phyloP scores from a whole-genome alignment of 2,888 invertebrate genomes.

The Clitarchus hookeri region DNA sequence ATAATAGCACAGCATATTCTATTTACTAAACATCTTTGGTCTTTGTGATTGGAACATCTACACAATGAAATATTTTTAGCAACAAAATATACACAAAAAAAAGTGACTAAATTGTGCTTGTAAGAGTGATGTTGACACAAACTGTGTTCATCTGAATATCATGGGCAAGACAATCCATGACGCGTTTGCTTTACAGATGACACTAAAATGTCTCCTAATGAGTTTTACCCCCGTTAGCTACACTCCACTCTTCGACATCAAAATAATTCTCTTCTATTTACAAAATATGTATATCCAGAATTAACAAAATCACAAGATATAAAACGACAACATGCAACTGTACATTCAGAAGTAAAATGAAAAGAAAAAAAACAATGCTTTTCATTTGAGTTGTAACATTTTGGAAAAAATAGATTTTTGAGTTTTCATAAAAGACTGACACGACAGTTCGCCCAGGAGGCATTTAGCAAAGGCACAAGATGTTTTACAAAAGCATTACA shows the following conservation, averaged over 20 bases:
- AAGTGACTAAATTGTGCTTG: neutral
- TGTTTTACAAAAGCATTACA: too few relatives aligned
- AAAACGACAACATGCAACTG: neutral
- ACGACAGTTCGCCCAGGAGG: too few relatives aligned
- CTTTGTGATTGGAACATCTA: neutral
- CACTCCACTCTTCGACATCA: too few relatives aligned
- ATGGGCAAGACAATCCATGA: neutral
- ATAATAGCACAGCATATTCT: neutral
- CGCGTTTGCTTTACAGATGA: neutral
- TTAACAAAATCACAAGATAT: neutral
- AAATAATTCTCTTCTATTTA: too few relatives aligned
- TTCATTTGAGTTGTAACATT: too few relatives aligned
- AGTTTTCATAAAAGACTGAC: too few relatives aligned
- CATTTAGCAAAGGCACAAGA: too few relatives aligned
- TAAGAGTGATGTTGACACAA: neutral
- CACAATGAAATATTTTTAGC: neutral
- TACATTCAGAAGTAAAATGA: too few relatives aligned
- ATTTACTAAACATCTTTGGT: slow-evolving; percentile 6
- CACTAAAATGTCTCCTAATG: neutral
- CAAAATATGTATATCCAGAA: too few relatives aligned
- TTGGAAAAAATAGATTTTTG: too few relatives aligned
- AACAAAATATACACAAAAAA: neutral
- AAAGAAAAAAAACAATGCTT: too few relatives aligned
- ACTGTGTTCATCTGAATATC: neutral
- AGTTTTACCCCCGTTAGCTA: neutral